phyloP scores from a whole-genome alignment of 2,797 vertebrate species.

The Galaxias olidus region DNA sequence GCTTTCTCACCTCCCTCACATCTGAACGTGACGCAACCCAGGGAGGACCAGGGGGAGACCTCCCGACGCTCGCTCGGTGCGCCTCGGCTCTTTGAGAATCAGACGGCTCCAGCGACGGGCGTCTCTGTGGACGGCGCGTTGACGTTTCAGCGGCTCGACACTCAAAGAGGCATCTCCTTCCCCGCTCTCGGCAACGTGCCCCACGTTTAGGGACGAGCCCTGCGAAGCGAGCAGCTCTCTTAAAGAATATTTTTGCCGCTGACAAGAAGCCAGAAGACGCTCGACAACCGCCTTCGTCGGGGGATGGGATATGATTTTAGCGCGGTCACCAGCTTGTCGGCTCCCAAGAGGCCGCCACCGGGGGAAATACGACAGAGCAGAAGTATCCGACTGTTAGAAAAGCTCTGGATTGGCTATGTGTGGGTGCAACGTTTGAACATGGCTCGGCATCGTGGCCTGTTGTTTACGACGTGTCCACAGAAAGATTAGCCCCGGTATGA shows the following conservation, averaged over 20 bases:
- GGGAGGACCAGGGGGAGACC: constrained; percentile 28
- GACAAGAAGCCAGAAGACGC: constrained; percentile 60
- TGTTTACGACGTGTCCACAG: background rate
- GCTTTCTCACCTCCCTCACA: constrained; percentile 40
- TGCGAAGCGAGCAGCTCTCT: constrained; percentile 59
- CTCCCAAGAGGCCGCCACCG: constrained; percentile 16
- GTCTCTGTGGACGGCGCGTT: constrained; percentile 45
- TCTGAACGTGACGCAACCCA: constrained; percentile 8
- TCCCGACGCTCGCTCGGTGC: constrained; percentile 38
- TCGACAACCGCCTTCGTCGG: constrained; percentile 57
- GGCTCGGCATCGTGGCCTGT: background rate
- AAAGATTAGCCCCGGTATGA: background rate
- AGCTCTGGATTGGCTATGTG: constrained; percentile 14
- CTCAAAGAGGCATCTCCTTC: constrained; percentile 48
- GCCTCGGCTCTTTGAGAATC: constrained; percentile 29
- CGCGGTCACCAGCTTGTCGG: constrained; percentile 41
- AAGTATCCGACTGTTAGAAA: constrained; percentile 26
- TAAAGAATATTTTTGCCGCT: constrained; percentile 70
- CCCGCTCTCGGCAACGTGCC: constrained; percentile 35
- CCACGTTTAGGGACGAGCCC: constrained; percentile 49
- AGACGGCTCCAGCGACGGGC: constrained; percentile 33
- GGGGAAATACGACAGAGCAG: constrained; percentile 37
- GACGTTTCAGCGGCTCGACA: constrained; percentile 54
- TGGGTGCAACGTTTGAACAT: constrained; percentile 6
- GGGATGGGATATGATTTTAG: constrained; percentile 45